Evolutionary conservation across 2,888 invertebrate genomes (phyloP), one percentile per base, ranked within the genome.

Genomic region (Schrankia costaestrigalis): DNA sequence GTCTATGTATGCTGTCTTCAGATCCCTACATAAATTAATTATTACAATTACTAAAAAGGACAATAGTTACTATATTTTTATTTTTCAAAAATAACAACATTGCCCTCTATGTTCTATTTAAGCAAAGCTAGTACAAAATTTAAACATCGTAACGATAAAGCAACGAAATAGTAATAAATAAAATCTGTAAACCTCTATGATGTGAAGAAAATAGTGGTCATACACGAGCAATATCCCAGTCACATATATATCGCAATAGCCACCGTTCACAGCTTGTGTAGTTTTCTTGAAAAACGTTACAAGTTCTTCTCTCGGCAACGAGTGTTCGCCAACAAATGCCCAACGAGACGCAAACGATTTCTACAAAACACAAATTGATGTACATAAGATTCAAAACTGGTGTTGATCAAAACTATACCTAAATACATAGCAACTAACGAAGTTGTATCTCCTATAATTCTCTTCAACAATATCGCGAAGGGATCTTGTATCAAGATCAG

Each of bases 201-300:
- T 70, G 49, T 89, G 89, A 12, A 89, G 77, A 52, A 90, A 89
- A 58, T 87, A 88, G 31, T 75, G 78, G 29, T 82, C 79, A 36
- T 90, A 90, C 7, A 81, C 83, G 21, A 90, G 60, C 12, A 90
- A 60, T 18, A 90, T 52, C 0, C 90, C 90, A 10, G 68, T 57
- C 3, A 90, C 57, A 28, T 71, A 57, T 21, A 89, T 78, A 10
- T 88, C 85, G 41, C 83, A 83, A 48, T 87, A 88, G 3, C 56
- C 46, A 0, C 78, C 61, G 45, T 89, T 89, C 1, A 83, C 80
- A 26, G 39, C 61, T 3, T 64, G 35, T 5, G 89, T 59, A 1
- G 73, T 71, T 35, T 63, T 65, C 18, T 62, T 35, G 39, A 89
- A 76, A 14, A 72, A 53, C 13, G 63, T 35, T 28, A 77, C 76